These are phyloP conservation scores for Amorpha juglandis DNA, from an alignment of 2,888 invertebrate species.

Conservation along the genomic window DNA sequence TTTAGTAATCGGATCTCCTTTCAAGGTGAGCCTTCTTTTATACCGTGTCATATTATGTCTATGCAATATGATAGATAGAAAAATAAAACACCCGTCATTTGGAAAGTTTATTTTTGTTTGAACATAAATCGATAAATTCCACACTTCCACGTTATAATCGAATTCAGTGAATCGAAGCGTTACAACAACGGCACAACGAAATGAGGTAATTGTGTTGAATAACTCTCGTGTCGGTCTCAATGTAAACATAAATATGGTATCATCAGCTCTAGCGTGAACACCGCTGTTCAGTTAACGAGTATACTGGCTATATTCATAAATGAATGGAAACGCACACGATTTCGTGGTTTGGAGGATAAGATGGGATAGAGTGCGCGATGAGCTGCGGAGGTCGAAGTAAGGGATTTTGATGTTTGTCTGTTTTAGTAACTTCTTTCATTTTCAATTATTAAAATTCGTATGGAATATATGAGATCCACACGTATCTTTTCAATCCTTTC, in stretches of 20 bases:
- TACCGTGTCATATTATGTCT: not conserved
- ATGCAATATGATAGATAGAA: constrained; percentile 10
- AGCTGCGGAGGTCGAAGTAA: constrained; percentile 62
- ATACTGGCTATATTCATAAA: constrained; percentile 29
- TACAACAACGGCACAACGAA: constrained; percentile 42
- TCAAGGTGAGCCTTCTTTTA: constrained; percentile 11
- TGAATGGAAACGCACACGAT: constrained; percentile 51
- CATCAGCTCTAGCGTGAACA: constrained; percentile 7
- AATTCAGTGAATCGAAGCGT: constrained; percentile 24
- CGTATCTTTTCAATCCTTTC: too few relatives aligned
- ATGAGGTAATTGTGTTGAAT: constrained; percentile 61
- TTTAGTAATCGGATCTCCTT: constrained; percentile 12
- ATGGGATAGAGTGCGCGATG: constrained; percentile 69
- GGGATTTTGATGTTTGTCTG: constrained; percentile 32
- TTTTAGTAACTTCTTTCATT: not conserved
- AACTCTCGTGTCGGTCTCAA: constrained; percentile 41
- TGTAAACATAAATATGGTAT: constrained; percentile 43
- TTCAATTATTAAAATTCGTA: too few relatives aligned
- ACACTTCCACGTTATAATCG: constrained; percentile 15
- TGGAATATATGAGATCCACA: too few relatives aligned
- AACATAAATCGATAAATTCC: constrained; percentile 18
- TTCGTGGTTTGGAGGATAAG: constrained; percentile 66
- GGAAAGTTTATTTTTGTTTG: constrained; percentile 9
- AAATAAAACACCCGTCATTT: constrained; percentile 18
- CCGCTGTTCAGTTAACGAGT: not conserved